phyloP scores from a whole-genome alignment of 1,140 invertebrate species.

The Helicoverpa armigera region DNA sequence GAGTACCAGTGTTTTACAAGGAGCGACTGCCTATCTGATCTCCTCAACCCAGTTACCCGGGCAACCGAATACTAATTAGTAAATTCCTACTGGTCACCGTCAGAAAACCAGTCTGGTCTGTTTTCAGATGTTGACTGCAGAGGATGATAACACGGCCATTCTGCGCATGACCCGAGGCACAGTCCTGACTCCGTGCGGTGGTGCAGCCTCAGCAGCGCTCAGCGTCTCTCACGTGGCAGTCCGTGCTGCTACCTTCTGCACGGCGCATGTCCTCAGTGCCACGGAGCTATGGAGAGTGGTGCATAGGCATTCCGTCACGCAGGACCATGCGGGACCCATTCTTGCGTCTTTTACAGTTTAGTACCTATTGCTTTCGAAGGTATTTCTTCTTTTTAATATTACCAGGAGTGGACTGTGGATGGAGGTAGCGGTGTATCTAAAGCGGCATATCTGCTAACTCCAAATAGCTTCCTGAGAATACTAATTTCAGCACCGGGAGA shows the following conservation, averaged over 20 bases:
- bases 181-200: constrained; percentile 63
- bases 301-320: constrained; percentile 52
- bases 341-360: constrained; percentile 48
- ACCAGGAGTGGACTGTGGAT: too few species aligned
- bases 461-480: too few species aligned
- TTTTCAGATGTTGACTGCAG: constrained; percentile 73
- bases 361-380: background rate
- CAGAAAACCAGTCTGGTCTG: background rate
- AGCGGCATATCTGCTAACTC: too few species aligned
- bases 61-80: too few species aligned
- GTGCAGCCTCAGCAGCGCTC: constrained; percentile 57
- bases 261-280: constrained; percentile 67
- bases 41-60: too few species aligned
- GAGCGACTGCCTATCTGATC: too few species aligned
- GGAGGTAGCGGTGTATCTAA: too few species aligned
- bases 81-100: too few species aligned
- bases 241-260: constrained; percentile 77
- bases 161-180: constrained; percentile 75
- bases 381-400: too few species aligned
- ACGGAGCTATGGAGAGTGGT: constrained; percentile 67
- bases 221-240: constrained; percentile 68
- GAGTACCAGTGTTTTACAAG: too few species aligned
- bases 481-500: too few species aligned
- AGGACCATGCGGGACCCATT: constrained; percentile 54
- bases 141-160: constrained; percentile 76